Percentiles rank a stretch among this genome's conserved stretches.
These are phyloP conservation scores for Helicoverpa zea DNA, from an alignment of 1,140 invertebrate species.

Conservation along the genomic window DNA sequence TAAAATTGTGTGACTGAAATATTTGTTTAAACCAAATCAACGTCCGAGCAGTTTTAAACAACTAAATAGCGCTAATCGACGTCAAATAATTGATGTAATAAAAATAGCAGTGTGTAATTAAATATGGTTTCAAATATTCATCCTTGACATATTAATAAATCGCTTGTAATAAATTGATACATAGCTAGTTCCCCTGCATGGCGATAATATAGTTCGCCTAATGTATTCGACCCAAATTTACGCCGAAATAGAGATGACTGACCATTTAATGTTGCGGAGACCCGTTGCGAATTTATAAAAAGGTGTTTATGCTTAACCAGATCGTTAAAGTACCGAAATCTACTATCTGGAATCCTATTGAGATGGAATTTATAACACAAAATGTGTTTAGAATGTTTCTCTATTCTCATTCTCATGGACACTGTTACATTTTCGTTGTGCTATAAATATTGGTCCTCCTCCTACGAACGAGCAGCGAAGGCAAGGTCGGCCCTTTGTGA, in stretches of 20 bases:
- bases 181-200: slow-evolving; percentile 38
- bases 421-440: slow-evolving; percentile 22
- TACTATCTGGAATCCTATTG: no score
- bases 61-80: no score
- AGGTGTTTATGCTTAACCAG: background rate
- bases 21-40: no score
- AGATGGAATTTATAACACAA: no score
- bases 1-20: background rate
- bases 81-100: background rate
- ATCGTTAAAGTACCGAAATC: no score
- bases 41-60: no score
- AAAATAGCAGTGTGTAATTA: background rate
- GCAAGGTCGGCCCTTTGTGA: slow-evolving; percentile 83
- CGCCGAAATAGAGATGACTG: slow-evolving; percentile 78
- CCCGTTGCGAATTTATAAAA: slow-evolving; percentile 67
- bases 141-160: slow-evolving; percentile 27
- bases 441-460: slow-evolving; percentile 65
- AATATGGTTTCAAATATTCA: slow-evolving; percentile 20
- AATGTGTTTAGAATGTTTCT: background rate
- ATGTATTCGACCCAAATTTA: slow-evolving; percentile 79
- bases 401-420: slow-evolving; percentile 10
- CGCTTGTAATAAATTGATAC: slow-evolving; percentile 6
- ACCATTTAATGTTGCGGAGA: slow-evolving; percentile 81
- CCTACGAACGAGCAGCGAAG: slow-evolving; percentile 71
- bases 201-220: slow-evolving; percentile 71